phyloP scores from a whole-genome alignment of 2,797 vertebrate species.

The Typhlichthys eigenmanni region DNA sequence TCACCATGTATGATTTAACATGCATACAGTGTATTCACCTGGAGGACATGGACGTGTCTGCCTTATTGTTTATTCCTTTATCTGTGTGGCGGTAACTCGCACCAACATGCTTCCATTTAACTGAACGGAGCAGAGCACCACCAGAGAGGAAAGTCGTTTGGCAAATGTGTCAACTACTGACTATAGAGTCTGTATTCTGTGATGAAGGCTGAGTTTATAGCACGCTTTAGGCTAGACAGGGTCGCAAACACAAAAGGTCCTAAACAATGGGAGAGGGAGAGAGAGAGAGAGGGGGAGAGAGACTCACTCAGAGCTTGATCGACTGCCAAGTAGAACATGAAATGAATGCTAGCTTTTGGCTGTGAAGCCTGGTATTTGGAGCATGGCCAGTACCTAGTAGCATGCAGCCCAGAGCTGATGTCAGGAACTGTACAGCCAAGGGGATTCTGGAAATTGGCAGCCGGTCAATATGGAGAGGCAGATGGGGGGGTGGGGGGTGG shows the following conservation, averaged over 20 bases:
- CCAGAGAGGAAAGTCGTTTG: too few species aligned
- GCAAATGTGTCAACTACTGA: too few species aligned
- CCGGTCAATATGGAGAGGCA: slow-evolving; percentile 45
- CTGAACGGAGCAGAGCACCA: neutral
- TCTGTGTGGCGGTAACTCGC: slow-evolving; percentile 1
- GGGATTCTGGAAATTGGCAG: slow-evolving; percentile 71
- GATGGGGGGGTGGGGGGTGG: slow-evolving; percentile 22
- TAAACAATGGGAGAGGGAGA: slow-evolving; percentile 13
- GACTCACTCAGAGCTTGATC: slow-evolving; percentile 46
- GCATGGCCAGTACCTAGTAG: slow-evolving; percentile 46
- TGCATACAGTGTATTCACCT: slow-evolving; percentile 40
- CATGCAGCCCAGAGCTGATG: slow-evolving; percentile 55
- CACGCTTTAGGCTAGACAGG: slow-evolving; percentile 1
- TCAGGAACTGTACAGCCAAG: slow-evolving; percentile 66
- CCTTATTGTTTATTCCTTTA: slow-evolving; percentile 10
- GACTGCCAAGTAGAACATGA: slow-evolving; percentile 58
- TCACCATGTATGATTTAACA: too few species aligned
- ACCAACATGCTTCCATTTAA: slow-evolving; percentile 1
- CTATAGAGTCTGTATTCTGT: neutral
- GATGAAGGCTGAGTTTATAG: too few species aligned
- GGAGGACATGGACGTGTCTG: slow-evolving; percentile 5
- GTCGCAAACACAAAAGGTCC: slow-evolving; percentile 39
- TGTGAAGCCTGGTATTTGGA: slow-evolving; percentile 58
- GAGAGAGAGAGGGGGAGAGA: neutral
- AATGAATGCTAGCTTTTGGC: slow-evolving; percentile 57